Conservation (phyloP, 2,113 vertebrate species). For the Falco punctatus region DNA sequence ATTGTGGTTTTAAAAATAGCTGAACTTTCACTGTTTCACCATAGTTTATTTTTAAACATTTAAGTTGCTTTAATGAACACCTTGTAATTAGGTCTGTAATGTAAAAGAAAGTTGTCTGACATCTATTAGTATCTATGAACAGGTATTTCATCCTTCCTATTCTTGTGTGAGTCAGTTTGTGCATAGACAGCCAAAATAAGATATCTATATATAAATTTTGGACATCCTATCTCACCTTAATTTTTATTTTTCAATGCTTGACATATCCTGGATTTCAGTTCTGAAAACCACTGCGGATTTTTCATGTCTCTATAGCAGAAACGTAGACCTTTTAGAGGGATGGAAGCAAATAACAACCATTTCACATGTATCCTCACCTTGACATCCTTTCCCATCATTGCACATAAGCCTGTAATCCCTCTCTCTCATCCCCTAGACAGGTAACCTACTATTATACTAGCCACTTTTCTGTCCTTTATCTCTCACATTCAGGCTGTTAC, state of each 20-base stretch:
- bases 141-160: neutral
- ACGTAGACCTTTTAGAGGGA: neutral
- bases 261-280: neutral
- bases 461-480: constrained; percentile 17
- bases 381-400: neutral
- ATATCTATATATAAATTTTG: neutral
- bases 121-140: neutral
- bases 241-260: neutral
- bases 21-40: neutral
- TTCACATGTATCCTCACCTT: neutral
- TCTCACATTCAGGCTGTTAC: constrained; percentile 11
- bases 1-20: neutral
- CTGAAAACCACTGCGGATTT: neutral
- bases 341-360: neutral
- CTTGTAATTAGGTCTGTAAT: neutral
- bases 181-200: neutral
- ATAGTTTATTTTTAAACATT: neutral
- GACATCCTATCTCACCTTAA: neutral
- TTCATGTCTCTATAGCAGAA: neutral
- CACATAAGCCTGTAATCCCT: constrained; percentile 26
- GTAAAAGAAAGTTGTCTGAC: neutral
- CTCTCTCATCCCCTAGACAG: constrained; percentile 17
- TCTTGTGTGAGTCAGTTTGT: neutral
- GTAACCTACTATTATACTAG: constrained; percentile 17
- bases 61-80: neutral